phyloP scores from a whole-genome alignment of 2,888 invertebrate genomes.

The Cataglyphis rosenhaueri region DNA sequence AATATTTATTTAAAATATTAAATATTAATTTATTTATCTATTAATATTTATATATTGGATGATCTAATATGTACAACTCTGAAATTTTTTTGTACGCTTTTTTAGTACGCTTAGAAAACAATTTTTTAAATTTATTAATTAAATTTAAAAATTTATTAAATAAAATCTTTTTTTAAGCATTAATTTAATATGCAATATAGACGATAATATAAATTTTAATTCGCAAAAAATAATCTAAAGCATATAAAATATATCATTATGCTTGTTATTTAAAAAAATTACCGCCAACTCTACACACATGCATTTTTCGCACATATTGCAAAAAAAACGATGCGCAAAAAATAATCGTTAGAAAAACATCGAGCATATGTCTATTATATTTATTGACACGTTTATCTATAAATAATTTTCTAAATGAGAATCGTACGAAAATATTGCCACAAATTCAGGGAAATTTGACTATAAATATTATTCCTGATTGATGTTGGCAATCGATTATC shows the following conservation, averaged over 20 bases:
- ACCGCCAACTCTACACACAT: too few species aligned
- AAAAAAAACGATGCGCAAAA: background rate
- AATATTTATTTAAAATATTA: too few species aligned
- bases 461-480: conserved; percentile 3
- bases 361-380: background rate
- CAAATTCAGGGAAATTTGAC: conserved; percentile 20
- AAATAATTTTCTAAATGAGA: conserved; percentile 3
- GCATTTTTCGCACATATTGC: background rate
- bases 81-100: background rate
- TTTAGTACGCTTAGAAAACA: background rate
- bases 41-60: background rate
- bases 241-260: background rate
- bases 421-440: conserved; percentile 31
- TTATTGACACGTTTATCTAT: background rate
- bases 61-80: background rate
- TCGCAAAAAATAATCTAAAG: background rate
- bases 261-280: background rate
- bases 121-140: conserved; percentile 4
- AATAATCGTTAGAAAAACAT: background rate
- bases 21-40: background rate
- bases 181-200: background rate
- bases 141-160: background rate
- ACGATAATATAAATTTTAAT: background rate
- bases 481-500: conserved; percentile 25
- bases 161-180: background rate